Evolutionary conservation across 53 echinoderm and acorn worm species (phyloP).

Genomic region (Echinometra lucunter): DNA sequence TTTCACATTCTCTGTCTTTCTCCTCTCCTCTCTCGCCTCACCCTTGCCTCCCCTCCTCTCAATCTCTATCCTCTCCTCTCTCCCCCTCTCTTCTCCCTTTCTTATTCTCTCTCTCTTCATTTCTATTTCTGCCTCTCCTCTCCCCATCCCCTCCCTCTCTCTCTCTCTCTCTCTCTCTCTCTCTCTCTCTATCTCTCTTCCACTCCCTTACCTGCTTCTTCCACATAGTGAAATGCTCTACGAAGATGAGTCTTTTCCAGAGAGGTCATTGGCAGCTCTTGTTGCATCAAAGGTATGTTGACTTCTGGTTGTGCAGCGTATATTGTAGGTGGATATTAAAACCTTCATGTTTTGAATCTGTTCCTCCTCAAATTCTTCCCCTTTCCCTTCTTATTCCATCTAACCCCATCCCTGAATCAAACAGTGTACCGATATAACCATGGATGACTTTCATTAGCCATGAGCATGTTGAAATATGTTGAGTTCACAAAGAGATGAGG

Average conservation of each 20-base stretch:
- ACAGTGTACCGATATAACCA: too few species aligned
- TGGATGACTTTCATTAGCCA: too few species aligned
- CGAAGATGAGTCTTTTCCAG: constrained; percentile 87
- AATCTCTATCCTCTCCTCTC: not conserved
- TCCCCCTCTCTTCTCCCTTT: not conserved
- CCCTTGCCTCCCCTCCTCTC: not conserved
- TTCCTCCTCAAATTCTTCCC: too few species aligned
- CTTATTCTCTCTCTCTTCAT: too few species aligned
- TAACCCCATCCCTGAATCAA: too few species aligned
- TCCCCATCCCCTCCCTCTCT: not conserved
- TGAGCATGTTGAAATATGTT: too few species aligned
- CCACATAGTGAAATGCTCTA: constrained; percentile 89
- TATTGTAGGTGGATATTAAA: too few species aligned
- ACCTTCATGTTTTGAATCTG: too few species aligned
- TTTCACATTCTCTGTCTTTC: not conserved
- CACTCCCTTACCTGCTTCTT: not conserved
- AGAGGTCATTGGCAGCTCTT: constrained; percentile 89
- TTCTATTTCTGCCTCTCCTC: not conserved
- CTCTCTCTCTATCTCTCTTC: not conserved
- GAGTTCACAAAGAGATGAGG: too few species aligned
- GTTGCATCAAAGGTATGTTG: constrained; percentile 92
- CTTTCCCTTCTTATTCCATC: too few species aligned
- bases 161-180: not conserved
- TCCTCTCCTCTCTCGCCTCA: not conserved
- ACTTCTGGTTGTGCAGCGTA: too few species aligned